These are phyloP conservation scores for Silurus asotus DNA, from an alignment of 2,113 vertebrate genomes.

Conservation along the genomic window DNA sequence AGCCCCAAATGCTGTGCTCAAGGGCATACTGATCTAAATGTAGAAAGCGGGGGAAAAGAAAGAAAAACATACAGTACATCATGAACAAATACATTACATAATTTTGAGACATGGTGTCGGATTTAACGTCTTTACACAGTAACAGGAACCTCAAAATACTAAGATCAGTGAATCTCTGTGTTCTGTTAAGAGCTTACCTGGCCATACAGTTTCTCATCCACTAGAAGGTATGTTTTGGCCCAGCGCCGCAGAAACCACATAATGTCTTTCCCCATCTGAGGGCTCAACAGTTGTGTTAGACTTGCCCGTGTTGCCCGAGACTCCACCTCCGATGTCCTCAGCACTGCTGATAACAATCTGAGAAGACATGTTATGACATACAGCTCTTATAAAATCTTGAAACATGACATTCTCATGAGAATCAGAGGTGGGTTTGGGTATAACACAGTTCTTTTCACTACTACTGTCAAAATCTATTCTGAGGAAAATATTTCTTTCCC, in stretches of 20 bases:
- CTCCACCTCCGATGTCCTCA: constrained; percentile 96
- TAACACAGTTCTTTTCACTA: background rate
- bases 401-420: background rate
- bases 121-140: background rate
- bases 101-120: background rate
- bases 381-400: background rate
- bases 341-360: constrained; percentile 91
- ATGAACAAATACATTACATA: background rate
- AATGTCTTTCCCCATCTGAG: constrained; percentile 98
- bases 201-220: constrained; percentile 95
- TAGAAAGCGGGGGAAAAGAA: constrained; percentile 34
- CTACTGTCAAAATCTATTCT: background rate
- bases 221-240: constrained; percentile 95
- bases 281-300: constrained; percentile 90
- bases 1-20: constrained; percentile 92
- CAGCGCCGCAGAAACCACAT: constrained; percentile 96
- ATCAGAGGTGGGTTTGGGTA: background rate
- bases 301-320: constrained; percentile 93
- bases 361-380: background rate
- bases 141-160: background rate
- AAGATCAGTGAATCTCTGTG: background rate
- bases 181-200: constrained; percentile 77
- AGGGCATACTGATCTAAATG: constrained; percentile 89
- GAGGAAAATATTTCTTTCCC: background rate
- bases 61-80: background rate